Evolutionary conservation across 2,888 invertebrate genomes (phyloP).

Genomic region (Spicauda simplicius): DNA sequence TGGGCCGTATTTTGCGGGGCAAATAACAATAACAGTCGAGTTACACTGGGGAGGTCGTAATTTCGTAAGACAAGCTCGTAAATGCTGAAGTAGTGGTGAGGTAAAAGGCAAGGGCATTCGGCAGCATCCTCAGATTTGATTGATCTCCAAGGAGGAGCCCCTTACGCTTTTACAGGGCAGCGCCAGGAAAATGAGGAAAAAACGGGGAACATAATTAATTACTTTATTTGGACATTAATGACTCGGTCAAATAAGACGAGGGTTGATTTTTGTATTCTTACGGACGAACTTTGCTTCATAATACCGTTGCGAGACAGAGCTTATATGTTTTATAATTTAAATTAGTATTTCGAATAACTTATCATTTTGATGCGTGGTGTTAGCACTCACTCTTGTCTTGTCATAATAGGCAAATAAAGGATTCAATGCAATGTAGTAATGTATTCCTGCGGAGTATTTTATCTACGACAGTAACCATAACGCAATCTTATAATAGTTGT

Average conservation of each 20-base stretch:
- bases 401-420: too few relatives aligned
- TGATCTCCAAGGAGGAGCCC: constrained; percentile 70
- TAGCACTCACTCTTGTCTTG: too few relatives aligned
- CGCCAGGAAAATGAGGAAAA: constrained; percentile 77
- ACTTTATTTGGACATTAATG: constrained; percentile 84
- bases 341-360: too few relatives aligned
- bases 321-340: constrained; percentile 32
- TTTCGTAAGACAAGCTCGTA: constrained; percentile 65
- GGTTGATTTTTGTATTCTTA: constrained; percentile 75
- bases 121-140: constrained; percentile 76
- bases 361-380: too few relatives aligned
- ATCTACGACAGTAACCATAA: too few relatives aligned
- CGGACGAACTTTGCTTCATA: constrained; percentile 37
- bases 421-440: too few relatives aligned
- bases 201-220: constrained; percentile 79
- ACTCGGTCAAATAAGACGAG: constrained; percentile 73
- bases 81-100: constrained; percentile 73
- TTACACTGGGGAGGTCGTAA: constrained; percentile 44
- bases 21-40: constrained; percentile 41
- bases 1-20: constrained; percentile 38
- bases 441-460: too few relatives aligned
- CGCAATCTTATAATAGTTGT: too few relatives aligned
- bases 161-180: constrained; percentile 73
- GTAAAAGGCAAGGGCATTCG: constrained; percentile 53
- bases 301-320: constrained; percentile 28